A percentile compares a stretch with the other conserved stretches of the same genome.
These are phyloP conservation scores for Hemiprocne comata DNA, from an alignment of 2,113 vertebrate species.

Conservation along the genomic window DNA sequence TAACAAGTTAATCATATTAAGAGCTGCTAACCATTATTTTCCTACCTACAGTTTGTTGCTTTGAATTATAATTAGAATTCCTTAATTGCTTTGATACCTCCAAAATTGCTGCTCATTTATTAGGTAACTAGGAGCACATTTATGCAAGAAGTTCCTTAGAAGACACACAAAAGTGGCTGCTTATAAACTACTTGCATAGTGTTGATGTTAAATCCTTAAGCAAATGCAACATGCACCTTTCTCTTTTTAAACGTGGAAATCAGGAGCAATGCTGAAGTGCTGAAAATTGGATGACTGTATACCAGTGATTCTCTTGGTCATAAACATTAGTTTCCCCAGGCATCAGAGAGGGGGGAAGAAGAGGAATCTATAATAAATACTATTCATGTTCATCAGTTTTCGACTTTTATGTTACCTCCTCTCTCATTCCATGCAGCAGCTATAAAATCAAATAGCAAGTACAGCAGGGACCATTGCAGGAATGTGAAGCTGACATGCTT, in stretches of 20 bases:
- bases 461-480: neutral
- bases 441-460: neutral
- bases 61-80: no score
- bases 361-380: neutral
- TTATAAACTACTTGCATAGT: no score
- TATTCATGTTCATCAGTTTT: neutral
- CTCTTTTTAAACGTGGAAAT: neutral
- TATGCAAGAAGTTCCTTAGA: no score
- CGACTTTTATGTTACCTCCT: neutral
- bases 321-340: neutral
- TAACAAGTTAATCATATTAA: no score
- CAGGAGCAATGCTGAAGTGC: neutral
- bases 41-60: no score
- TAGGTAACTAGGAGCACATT: no score
- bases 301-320: neutral
- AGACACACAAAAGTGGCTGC: no score
- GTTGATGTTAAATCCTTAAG: neutral
- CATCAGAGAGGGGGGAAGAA: neutral
- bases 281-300: neutral
- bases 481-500: neutral
- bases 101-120: no score
- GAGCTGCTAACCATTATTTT: no score
- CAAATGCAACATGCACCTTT: neutral
- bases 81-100: no score
- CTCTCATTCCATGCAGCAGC: neutral